phyloP scores from a whole-genome alignment of 2,888 invertebrate species.

The Neria commutata region DNA sequence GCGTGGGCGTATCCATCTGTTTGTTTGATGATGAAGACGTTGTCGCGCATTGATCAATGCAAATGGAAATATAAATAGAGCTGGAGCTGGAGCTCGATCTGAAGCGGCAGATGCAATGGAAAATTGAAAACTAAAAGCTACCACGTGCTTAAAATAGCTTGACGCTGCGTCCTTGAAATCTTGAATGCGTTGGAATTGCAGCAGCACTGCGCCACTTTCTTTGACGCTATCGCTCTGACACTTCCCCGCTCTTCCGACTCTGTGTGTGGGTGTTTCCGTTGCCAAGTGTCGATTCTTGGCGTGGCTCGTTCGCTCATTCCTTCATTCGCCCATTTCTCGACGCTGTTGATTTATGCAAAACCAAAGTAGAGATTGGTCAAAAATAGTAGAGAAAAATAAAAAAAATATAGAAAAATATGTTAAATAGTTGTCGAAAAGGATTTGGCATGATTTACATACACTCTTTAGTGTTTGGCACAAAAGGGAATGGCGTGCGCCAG shows the following conservation, averaged over 20 bases:
- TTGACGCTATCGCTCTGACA: no score
- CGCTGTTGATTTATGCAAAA: not conserved
- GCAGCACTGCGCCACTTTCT: no score
- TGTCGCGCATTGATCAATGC: not conserved
- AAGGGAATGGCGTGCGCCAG: slow-evolving; percentile 18
- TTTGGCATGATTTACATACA: slow-evolving; percentile 44
- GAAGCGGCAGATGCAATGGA: no score
- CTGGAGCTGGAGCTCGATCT: no score
- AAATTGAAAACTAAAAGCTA: slow-evolving; percentile 14
- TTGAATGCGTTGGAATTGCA: not conserved
- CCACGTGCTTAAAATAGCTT: not conserved
- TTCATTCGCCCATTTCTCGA: no score
- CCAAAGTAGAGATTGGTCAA: not conserved
- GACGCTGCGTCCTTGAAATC: no score
- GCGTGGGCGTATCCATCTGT: not conserved
- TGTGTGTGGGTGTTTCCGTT: no score
- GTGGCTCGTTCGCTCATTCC: no score
- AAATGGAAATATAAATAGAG: no score
- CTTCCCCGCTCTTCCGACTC: no score
- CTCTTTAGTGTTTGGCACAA: no score
- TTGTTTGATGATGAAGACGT: not conserved
- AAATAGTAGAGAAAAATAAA: not conserved
- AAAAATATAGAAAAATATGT: slow-evolving; percentile 34
- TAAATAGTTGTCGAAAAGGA: slow-evolving; percentile 53
- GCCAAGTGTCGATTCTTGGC: no score